Conservation (phyloP, 1,140 invertebrate genomes). For the Ladona fulva region DNA sequence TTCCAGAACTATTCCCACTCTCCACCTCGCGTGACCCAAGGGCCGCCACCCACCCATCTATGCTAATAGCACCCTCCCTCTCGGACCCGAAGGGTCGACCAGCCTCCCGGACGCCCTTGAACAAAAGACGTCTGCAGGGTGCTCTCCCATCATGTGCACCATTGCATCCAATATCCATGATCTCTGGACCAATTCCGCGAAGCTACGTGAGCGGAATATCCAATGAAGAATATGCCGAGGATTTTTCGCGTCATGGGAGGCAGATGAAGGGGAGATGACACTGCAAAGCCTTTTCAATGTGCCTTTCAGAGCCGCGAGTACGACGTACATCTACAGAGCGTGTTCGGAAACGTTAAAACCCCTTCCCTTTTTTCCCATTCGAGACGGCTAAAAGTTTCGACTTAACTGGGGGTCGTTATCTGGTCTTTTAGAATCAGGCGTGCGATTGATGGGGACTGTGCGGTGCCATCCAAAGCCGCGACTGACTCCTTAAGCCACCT, state of each 20-base stretch:
- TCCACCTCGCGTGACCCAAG: not conserved
- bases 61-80: not conserved
- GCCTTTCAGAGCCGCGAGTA: not conserved
- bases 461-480: no score
- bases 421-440: no score
- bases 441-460: no score
- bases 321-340: no score
- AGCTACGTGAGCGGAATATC: not conserved
- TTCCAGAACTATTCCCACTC: not conserved
- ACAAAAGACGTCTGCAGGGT: not conserved
- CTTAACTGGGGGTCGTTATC: no score
- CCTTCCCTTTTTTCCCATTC: no score
- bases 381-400: no score
- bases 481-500: no score
- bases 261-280: not conserved
- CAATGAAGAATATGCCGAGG: not conserved
- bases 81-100: not conserved
- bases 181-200: slow-evolving; percentile 6
- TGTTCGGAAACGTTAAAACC: no score
- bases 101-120: not conserved
- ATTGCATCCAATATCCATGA: slow-evolving; percentile 5
- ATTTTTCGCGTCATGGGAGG: not conserved
- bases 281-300: not conserved
- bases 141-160: not conserved
- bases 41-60: not conserved